These are phyloP conservation scores for Rana temporaria DNA, from an alignment of 2,113 vertebrate species.

Conservation along the genomic window DNA sequence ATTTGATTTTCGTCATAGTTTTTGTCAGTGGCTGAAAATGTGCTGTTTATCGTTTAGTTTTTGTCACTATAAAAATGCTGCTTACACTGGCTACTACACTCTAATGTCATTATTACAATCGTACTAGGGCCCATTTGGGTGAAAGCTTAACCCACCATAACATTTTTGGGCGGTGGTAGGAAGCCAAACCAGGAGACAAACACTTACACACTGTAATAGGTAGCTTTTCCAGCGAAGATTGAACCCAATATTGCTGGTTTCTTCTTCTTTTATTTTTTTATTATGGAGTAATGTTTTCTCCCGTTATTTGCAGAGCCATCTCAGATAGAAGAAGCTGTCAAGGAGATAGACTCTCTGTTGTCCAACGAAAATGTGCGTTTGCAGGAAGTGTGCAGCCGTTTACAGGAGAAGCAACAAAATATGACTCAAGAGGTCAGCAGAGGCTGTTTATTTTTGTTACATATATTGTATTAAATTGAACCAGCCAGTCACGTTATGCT, in stretches of 20 bases:
- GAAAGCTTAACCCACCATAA: too few relatives aligned
- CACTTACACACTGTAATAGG: neutral
- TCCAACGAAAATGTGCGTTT: conserved; percentile 84
- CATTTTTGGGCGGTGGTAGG: too few relatives aligned
- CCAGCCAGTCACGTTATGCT: neutral
- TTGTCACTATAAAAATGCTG: too few relatives aligned
- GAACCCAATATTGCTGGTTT: neutral
- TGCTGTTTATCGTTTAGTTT: too few relatives aligned
- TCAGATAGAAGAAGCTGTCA: conserved; percentile 78
- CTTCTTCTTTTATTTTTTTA: neutral
- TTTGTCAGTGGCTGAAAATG: too few relatives aligned
- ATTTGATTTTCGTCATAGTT: too few relatives aligned
- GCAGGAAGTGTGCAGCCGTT: conserved; percentile 85
- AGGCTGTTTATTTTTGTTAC: too few relatives aligned
- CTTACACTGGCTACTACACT: too few relatives aligned
- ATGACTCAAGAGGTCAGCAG: conserved; percentile 91
- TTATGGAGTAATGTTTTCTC: neutral
- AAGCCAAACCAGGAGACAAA: too few relatives aligned
- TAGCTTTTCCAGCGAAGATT: neutral
- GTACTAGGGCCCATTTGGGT: too few relatives aligned
- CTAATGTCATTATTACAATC: too few relatives aligned
- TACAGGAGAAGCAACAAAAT: conserved; percentile 88
- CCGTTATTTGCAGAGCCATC: conserved; percentile 71
- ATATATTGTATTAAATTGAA: neutral
- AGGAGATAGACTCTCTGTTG: conserved; percentile 84